phyloP scores from a whole-genome alignment of 2,797 vertebrate genomes.

The Ciconia nigra region DNA sequence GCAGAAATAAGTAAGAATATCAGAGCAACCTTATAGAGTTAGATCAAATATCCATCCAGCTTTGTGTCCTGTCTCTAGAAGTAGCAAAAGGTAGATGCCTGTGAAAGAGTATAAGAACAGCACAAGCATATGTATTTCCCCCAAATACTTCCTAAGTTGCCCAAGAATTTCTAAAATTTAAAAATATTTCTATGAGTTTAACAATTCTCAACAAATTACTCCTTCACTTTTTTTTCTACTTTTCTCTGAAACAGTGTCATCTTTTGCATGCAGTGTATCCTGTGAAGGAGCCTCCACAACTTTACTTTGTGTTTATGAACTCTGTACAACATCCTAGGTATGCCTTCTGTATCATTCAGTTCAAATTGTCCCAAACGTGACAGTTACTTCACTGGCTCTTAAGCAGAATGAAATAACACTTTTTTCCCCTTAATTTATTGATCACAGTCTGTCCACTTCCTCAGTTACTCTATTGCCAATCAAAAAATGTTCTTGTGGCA shows the following conservation, averaged over 20 bases:
- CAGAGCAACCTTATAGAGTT: neutral
- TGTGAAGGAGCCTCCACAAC: neutral
- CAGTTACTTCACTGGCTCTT: neutral
- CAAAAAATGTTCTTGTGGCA: neutral
- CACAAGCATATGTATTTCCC: neutral
- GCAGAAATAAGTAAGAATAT: neutral
- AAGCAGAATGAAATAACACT: neutral
- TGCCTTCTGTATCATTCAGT: neutral
- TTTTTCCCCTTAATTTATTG: neutral
- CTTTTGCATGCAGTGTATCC: neutral
- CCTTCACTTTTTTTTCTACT: neutral
- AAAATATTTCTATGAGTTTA: neutral
- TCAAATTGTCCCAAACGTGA: neutral
- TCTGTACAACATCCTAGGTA: neutral
- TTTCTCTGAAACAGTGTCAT: neutral
- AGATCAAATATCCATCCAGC: neutral
- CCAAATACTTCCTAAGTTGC: neutral
- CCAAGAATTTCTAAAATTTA: neutral
- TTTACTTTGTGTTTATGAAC: neutral
- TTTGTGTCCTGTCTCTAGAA: neutral
- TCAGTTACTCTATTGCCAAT: neutral
- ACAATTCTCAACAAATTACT: neutral
- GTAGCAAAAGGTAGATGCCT: neutral
- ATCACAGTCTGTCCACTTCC: neutral
- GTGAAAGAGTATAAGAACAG: neutral